Evolutionary conservation across 1,140 invertebrate genomes (phyloP).

Genomic region (Drosophila kepulauana): DNA sequence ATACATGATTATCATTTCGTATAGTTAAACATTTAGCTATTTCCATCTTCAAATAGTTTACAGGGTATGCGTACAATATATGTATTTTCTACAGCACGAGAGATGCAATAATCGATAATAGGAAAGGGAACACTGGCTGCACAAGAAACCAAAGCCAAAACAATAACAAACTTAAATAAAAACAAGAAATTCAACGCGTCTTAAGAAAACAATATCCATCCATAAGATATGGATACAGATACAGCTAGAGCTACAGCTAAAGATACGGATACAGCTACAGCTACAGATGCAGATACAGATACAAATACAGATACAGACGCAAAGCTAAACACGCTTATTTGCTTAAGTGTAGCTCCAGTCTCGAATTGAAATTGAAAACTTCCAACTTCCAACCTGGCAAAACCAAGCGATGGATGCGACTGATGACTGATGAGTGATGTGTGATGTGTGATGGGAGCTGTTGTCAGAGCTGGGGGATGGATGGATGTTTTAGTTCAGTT

Average conservation of each 20-base stretch:
- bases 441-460: neutral
- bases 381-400: conserved; percentile 18
- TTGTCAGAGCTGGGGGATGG: neutral
- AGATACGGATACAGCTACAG: conserved; percentile 15
- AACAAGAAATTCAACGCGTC: conserved; percentile 63
- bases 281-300: conserved; percentile 9
- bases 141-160: conserved; percentile 40
- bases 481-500: too few species aligned
- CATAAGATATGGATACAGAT: conserved; percentile 36
- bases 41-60: too few species aligned
- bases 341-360: conserved; percentile 72
- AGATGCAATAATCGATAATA: conserved; percentile 80
- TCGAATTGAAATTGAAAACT: conserved; percentile 80
- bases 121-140: conserved; percentile 41
- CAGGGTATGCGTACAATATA: too few species aligned
- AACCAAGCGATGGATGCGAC: neutral
- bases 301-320: conserved; percentile 47
- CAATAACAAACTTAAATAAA: conserved; percentile 34
- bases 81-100: conserved; percentile 3
- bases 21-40: too few species aligned
- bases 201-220: conserved; percentile 55
- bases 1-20: too few species aligned
- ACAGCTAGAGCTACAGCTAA: conserved; percentile 13
- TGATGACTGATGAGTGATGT: neutral
- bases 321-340: conserved; percentile 67